These are phyloP conservation scores for Lepisosteus osseus DNA, from an alignment of 2,113 vertebrate species.

Conservation along the genomic window DNA sequence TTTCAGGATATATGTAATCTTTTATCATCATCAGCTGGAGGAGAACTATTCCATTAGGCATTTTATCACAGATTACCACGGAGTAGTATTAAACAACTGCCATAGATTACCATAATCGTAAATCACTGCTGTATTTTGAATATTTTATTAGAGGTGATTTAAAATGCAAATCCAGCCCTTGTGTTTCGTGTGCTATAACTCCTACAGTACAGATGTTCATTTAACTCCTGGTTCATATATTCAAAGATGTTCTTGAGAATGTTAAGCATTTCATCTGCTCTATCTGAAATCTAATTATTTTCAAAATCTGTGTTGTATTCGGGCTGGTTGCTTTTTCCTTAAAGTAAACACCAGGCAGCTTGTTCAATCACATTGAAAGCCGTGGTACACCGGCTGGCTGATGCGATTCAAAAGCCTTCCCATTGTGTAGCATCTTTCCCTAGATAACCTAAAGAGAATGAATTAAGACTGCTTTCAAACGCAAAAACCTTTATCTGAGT, in stretches of 20 bases:
- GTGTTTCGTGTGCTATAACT: neutral
- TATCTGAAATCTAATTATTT: slow-evolving; percentile 2
- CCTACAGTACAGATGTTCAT: neutral
- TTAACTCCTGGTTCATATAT: neutral
- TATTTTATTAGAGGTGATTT: neutral
- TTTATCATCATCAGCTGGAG: neutral
- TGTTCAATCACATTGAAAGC: neutral
- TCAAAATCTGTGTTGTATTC: too few species aligned
- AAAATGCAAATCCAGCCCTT: neutral
- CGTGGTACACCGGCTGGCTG: neutral
- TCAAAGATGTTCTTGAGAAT: neutral
- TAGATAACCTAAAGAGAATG: neutral
- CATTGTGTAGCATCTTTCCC: neutral
- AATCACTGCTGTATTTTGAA: neutral
- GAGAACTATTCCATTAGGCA: neutral
- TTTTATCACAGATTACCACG: neutral
- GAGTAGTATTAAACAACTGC: neutral
- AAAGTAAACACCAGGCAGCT: neutral
- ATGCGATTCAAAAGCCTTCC: neutral
- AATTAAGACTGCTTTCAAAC: neutral
- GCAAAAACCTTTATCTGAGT: neutral
- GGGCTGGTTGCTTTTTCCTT: neutral
- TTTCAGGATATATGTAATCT: neutral
- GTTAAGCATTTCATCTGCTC: neutral
- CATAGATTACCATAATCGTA: too few species aligned